Evolutionary conservation across 2,797 vertebrate species (phyloP).

Genomic region (Otolemur crassicaudatus): DNA sequence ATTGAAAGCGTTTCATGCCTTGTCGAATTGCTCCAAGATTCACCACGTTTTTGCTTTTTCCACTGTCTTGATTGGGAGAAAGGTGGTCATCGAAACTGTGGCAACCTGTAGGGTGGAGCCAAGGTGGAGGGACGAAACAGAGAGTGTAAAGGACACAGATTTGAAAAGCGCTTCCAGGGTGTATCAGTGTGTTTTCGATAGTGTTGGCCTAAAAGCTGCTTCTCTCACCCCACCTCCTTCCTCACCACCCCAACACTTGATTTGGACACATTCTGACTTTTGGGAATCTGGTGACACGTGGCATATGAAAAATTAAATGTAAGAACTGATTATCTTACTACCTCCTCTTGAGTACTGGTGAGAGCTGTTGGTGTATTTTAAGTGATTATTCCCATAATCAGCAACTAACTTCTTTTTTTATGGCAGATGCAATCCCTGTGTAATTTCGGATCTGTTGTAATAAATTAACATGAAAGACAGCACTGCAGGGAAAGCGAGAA

Average conservation of each 20-base stretch:
- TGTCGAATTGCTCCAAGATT: slow-evolving; percentile 98
- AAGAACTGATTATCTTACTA: background rate
- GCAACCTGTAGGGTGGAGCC: slow-evolving; percentile 89
- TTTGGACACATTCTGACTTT: background rate
- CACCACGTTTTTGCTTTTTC: slow-evolving; percentile 98
- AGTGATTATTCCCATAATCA: slow-evolving; percentile 23
- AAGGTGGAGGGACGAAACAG: slow-evolving; percentile 68
- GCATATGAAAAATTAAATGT: background rate
- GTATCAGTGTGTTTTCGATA: background rate
- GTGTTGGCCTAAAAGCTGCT: background rate
- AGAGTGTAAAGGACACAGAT: slow-evolving; percentile 5
- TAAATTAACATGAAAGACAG: background rate
- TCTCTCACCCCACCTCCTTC: too few relatives aligned
- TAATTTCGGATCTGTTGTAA: background rate
- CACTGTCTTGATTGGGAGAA: slow-evolving; percentile 94
- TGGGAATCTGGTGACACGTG: background rate
- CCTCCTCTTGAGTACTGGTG: background rate
- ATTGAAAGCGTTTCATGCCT: slow-evolving; percentile 99
- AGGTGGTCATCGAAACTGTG: slow-evolving; percentile 97
- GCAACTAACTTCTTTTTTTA: background rate
- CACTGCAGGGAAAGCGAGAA: background rate
- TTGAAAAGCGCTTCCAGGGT: slow-evolving; percentile 52
- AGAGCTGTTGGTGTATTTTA: background rate
- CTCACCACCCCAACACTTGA: background rate
- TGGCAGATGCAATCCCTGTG: background rate